Evolutionary conservation across 2,113 vertebrate genomes (phyloP), one percentile per base, ranked within the genome.

Genomic region (Heliornis fulica): DNA sequence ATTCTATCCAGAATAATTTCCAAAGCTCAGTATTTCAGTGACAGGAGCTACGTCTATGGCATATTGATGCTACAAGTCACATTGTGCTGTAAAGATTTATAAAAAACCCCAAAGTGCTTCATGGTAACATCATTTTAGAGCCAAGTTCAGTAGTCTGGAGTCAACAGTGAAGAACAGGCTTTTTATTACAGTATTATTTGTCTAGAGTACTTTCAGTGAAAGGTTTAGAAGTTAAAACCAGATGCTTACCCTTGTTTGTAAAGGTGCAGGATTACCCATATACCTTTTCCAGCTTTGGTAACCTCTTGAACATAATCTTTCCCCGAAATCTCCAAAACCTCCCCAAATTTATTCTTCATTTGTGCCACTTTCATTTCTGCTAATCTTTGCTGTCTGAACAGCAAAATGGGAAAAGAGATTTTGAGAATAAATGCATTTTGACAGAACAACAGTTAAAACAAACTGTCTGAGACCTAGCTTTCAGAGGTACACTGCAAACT

Each of bases 251-350:
- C 99, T 97, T 98, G 99, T 91, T 99, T 99, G 98, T 99, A 99
- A 95, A 99, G 99, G 75, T 99, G 99, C 94, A 99, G 94, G 89
- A 99, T 96, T 65, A 99, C 99, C 99, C 99, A 99, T 91, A 99
- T 97, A 38, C 97, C 98, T 5, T 98, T 98, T 78, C 99, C 98
- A 23, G 99, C 99, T 97, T 99, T 98, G 10, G 99, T 99, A 77
- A 99, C 98, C 97, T 99, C 99, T 82, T 99, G 98, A 94, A 99
- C 68, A 4, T 99, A 99, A 92, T 99, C 99, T 95, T 99, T 98
- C n/a, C 99, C 99, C 0, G 99, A 99, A 95, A 99, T 99, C 95
- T 99, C 99, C 16, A 82, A 70, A 87, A 99, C 54, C 70, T 99
- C 99, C 12, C 99, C 98, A 19, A 99, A 99, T 72, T 98, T 97